A percentile compares a stretch with the other conserved stretches of the same genome.
Conservation (phyloP, 2,797 vertebrate species). For the Malacoctenus gilli region DNA sequence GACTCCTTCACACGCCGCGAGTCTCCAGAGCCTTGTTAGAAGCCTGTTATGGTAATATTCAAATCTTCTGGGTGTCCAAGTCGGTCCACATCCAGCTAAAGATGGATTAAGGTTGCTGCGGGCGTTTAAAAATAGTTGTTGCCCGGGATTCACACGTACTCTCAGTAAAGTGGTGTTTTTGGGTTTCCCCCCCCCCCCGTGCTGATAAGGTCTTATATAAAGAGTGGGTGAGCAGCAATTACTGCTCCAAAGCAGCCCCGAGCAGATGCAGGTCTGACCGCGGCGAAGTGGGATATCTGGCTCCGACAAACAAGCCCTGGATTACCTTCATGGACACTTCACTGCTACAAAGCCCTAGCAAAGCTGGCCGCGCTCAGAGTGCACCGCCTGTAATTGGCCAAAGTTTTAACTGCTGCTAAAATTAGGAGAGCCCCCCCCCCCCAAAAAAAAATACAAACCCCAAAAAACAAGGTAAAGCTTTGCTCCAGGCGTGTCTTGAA, state of each 20-base stretch:
- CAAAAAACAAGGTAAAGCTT: slow-evolving; percentile 20
- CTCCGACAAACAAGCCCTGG: slow-evolving; percentile 29
- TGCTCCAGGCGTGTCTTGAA: slow-evolving; percentile 21
- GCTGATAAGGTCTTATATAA: slow-evolving; percentile 75
- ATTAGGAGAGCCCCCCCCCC: too few relatives aligned
- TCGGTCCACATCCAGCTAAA: slow-evolving; percentile 67
- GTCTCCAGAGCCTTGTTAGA: slow-evolving; percentile 78
- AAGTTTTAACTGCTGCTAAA: slow-evolving; percentile 40
- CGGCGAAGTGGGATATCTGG: slow-evolving; percentile 43
- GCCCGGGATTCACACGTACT: slow-evolving; percentile 38
- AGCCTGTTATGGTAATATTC: slow-evolving; percentile 73
- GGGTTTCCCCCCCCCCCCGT: slow-evolving; percentile 69
- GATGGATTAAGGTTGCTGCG: slow-evolving; percentile 77
- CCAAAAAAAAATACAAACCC: too few relatives aligned
- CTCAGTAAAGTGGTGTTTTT: slow-evolving; percentile 55
- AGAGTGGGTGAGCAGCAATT: slow-evolving; percentile 72
- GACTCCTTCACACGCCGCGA: slow-evolving; percentile 39
- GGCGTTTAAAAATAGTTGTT: slow-evolving; percentile 77
- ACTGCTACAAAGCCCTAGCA: slow-evolving; percentile 24
- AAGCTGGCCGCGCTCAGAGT: slow-evolving; percentile 28
- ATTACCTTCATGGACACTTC: slow-evolving; percentile 51
- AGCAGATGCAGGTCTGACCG: slow-evolving; percentile 58
- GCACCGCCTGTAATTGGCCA: slow-evolving; percentile 39
- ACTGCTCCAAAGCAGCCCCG: slow-evolving; percentile 50
- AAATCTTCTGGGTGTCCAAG: slow-evolving; percentile 65